Evolutionary conservation across 1,140 invertebrate species (phyloP), one percentile per base, ranked within the genome.

Genomic region (Mylabris phalerata): DNA sequence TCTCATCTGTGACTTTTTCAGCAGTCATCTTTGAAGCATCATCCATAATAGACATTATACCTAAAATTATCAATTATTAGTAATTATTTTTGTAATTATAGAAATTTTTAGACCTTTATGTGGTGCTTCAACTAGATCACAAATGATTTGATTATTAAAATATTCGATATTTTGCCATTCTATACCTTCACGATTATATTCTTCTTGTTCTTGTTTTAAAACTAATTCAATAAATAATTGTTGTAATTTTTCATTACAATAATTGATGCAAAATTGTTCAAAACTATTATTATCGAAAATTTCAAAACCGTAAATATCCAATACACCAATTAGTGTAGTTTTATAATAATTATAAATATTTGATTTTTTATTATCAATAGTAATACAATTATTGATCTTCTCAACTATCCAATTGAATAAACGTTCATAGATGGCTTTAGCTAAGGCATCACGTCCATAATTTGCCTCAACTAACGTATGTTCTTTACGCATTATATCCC

Each of bases 241-340:
- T 71, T 98, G 95, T 25, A 97, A 78, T 75, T 98, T 97, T 77
- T 98, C 94, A 74, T 97, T 98, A 67, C 94, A 97, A 76, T 97
- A 97, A 74, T 97, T 97, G 67, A 98, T 98, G 72, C 93, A 96
- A 72, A 84, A 84, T 71, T 97, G 93, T 75, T 97, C 93, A 77
- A 97, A 96, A 68, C 90, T 93, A 74, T 98, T 97, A 5, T 83
- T 82, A 55, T 97, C 92, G 75, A 98, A 96, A 60, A 98, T 95
- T 80, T 98, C 95, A 78, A 98, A 98, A 10, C 95, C 95, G 73
- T 98, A 98, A 70, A 98, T 98, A 70, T 98, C 95, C 25, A 98
- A 77, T 2, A 98, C 94, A 13, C 95, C 94, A 64, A 98, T 98
- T 1, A 97, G 83, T 1, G 90, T 92, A 71, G 88, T 87, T 66